Evolutionary conservation across 1,140 invertebrate species (phyloP).

Genomic region (Aethina tumida): DNA sequence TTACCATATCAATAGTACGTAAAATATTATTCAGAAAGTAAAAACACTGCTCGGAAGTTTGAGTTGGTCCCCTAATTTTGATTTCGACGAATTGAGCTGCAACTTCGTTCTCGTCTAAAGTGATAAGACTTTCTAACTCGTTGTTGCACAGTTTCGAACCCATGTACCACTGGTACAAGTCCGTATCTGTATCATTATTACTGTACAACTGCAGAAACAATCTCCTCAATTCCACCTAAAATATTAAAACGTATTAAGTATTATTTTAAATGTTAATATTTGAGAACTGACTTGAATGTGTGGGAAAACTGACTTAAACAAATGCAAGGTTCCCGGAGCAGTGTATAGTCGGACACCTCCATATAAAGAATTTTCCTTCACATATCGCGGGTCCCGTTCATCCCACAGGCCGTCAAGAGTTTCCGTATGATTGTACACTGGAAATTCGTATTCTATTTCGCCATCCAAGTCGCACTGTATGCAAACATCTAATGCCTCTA

Average conservation of each 20-base stretch:
- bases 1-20: slow-evolving; percentile 55
- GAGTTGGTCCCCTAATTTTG: slow-evolving; percentile 59
- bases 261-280: slow-evolving; percentile 7
- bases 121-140: slow-evolving; percentile 61
- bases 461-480: slow-evolving; percentile 63
- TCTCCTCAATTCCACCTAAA: slow-evolving; percentile 54
- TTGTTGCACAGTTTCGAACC: slow-evolving; percentile 70
- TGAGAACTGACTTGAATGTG: slow-evolving; percentile 50
- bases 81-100: slow-evolving; percentile 55
- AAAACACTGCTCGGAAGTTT: slow-evolving; percentile 50
- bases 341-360: slow-evolving; percentile 56
- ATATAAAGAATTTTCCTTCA: slow-evolving; percentile 46
- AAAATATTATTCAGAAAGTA: slow-evolving; percentile 68
- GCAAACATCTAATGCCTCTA: slow-evolving; percentile 63
- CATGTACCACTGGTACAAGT: slow-evolving; percentile 72
- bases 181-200: slow-evolving; percentile 47
- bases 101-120: slow-evolving; percentile 49
- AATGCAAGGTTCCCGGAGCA: slow-evolving; percentile 45
- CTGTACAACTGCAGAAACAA: slow-evolving; percentile 40
- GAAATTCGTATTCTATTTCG: slow-evolving; percentile 72
- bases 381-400: slow-evolving; percentile 47
- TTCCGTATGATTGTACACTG: slow-evolving; percentile 66
- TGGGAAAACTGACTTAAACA: slow-evolving; percentile 58
- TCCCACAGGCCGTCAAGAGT: slow-evolving; percentile 66
- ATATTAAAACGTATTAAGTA: slow-evolving; percentile 8